These are phyloP conservation scores for Agrochola litura DNA, from an alignment of 2,888 invertebrate species.

Conservation along the genomic window DNA sequence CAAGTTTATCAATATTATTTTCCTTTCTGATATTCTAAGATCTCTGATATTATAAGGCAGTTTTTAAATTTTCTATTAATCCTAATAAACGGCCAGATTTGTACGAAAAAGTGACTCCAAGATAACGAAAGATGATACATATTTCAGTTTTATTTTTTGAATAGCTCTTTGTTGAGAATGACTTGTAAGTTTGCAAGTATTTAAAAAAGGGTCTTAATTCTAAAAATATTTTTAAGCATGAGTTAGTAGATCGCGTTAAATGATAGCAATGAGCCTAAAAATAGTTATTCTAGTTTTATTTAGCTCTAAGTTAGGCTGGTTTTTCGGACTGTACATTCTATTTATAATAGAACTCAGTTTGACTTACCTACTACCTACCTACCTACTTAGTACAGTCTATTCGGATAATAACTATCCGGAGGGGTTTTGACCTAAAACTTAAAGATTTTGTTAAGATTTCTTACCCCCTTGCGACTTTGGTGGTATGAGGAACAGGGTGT, in stretches of 20 bases:
- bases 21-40: neutral
- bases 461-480: neutral
- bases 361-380: too few relatives aligned
- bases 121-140: neutral
- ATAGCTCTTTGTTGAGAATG: neutral
- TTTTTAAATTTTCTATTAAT: neutral
- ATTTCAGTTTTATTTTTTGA: neutral
- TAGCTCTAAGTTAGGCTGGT: neutral
- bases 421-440: neutral
- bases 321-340: neutral
- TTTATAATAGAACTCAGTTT: neutral
- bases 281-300: neutral
- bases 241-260: neutral
- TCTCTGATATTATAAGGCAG: too few relatives aligned
- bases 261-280: neutral
- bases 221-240: neutral
- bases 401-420: neutral
- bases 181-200: neutral
- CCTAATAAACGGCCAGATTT: neutral
- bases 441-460: neutral
- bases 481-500: too few relatives aligned
- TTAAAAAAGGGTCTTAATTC: neutral
- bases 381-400: too few relatives aligned
- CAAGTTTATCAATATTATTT: neutral
- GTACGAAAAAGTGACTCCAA: neutral